A percentile compares a stretch with the other conserved stretches of the same genome.
phyloP scores from a whole-genome alignment of 2,888 invertebrate species.

The Andrena trimmerana region DNA sequence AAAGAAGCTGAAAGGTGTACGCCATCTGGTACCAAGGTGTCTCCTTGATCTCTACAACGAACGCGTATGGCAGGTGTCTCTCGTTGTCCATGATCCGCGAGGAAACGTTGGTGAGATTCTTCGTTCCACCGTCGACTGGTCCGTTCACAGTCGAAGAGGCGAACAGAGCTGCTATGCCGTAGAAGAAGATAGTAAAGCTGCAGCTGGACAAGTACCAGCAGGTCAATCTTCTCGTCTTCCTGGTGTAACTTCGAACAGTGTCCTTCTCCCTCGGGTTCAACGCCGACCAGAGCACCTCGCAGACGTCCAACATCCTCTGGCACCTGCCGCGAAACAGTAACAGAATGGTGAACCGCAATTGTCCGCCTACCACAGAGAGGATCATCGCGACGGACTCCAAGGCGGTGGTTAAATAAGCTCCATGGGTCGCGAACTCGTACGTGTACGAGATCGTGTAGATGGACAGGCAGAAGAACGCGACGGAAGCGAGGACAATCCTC shows the following conservation, averaged over 20 bases:
- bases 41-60: slow-evolving; percentile 48
- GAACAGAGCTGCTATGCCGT: slow-evolving; percentile 52
- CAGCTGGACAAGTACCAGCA: slow-evolving; percentile 61
- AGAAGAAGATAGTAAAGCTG: slow-evolving; percentile 56
- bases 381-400: slow-evolving; percentile 55
- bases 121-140: not conserved
- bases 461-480: slow-evolving; percentile 29
- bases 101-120: not conserved
- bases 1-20: slow-evolving; percentile 59
- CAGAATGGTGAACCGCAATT: slow-evolving; percentile 41
- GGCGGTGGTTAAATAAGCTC: slow-evolving; percentile 24
- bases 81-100: not conserved
- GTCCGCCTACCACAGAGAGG: slow-evolving; percentile 45
- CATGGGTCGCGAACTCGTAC: slow-evolving; percentile 26
- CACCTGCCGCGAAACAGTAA: slow-evolving; percentile 33
- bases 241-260: slow-evolving; percentile 40
- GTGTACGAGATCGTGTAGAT: slow-evolving; percentile 40
- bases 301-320: slow-evolving; percentile 43
- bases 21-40: slow-evolving; percentile 70
- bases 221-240: slow-evolving; percentile 54
- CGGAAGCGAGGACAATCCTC: not conserved
- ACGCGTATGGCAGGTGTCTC: slow-evolving; percentile 66
- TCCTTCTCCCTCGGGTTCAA: slow-evolving; percentile 48
- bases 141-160: not conserved
- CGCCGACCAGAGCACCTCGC: slow-evolving; percentile 64